Base-by-base conservation (phyloP, 2,113 vertebrate species). In the Epinephelus cyanopodus region DNA sequence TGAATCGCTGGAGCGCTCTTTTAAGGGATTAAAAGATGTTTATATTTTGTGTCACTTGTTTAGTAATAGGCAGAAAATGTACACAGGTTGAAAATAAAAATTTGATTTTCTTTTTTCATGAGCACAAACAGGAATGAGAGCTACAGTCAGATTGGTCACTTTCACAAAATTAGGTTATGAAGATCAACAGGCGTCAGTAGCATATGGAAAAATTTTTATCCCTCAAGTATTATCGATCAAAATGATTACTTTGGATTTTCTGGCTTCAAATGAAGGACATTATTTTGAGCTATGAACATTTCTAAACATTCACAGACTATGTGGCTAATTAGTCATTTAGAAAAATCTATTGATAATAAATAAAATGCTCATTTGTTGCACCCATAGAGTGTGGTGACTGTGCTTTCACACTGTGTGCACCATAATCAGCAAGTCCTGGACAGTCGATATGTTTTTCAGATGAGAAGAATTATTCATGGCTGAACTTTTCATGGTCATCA, bases 401-500 rank as follows among this genome's bases (percentile, higher is more conserved):
- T 48, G 56, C 42, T 15, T 25, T 39, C 33, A 23, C 33, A 77
- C 50, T n/a, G 23, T 29, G 60, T 64, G n/a, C 47, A 18, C n/a
- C 50, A 21, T 37, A 23, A 74, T 54, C 48, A 54, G 4, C 39
- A 19, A 50, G 50, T 53, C 66, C 17, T 52, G 27, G 10, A 61
- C 18, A 29, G 71, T 62, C 71, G 1, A 72, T 57, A 47, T 53
- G 23, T 33, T 18, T 56, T 79, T 73, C 39, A 65, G 10, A 65
- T 19, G 33, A 48, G 5, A 3, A 50, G 19, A 61, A 52, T 53
- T 8, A 81, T 53, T 81, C 79, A 74, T 67, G 56, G 47, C 10
- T 68, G 33, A 74, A 62, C n/a, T 33, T 74, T 47, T 56, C 15
- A 19, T 56, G 73, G 73, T 25, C 19, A 70, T 58, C 5, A 64